Evolutionary conservation across 2,797 vertebrate genomes (phyloP).

Genomic region (Acridotheres tristis): DNA sequence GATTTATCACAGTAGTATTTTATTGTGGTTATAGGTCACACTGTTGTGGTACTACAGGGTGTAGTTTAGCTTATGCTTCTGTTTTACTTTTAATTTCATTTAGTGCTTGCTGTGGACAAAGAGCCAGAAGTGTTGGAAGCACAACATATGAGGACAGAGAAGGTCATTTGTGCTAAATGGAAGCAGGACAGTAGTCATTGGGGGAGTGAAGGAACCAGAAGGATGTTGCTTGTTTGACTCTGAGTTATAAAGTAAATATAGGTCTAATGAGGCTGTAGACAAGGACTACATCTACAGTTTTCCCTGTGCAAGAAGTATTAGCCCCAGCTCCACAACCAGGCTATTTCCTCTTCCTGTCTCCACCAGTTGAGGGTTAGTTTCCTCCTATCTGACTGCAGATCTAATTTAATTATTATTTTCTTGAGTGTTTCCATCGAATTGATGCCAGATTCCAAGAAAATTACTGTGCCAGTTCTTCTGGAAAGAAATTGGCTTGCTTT

Average conservation of each 20-base stretch:
- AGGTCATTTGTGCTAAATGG: neutral
- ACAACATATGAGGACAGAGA: neutral
- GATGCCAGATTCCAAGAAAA: neutral
- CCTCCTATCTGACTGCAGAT: neutral
- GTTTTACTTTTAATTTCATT: conserved; percentile 51
- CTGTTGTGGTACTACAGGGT: conserved; percentile 51
- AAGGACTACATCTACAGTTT: neutral
- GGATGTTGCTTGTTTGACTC: neutral
- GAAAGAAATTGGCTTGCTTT: neutral
- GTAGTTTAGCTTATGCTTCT: conserved; percentile 66
- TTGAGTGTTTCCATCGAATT: neutral
- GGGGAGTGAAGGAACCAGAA: neutral
- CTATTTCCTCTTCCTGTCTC: neutral
- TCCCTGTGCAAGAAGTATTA: neutral
- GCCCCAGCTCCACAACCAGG: neutral
- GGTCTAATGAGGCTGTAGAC: neutral
- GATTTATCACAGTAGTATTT: conserved; percentile 72
- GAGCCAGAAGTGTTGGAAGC: neutral
- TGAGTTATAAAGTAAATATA: neutral
- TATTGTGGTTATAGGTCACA: conserved; percentile 64
- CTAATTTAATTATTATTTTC: neutral
- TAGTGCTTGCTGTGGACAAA: conserved; percentile 7
- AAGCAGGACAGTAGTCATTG: neutral
- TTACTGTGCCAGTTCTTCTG: neutral
- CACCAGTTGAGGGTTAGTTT: neutral